Percentiles rank a stretch among this genome's conserved stretches.
Evolutionary conservation across 2,888 invertebrate genomes (phyloP).

Genomic region (Eristalis intricaria): DNA sequence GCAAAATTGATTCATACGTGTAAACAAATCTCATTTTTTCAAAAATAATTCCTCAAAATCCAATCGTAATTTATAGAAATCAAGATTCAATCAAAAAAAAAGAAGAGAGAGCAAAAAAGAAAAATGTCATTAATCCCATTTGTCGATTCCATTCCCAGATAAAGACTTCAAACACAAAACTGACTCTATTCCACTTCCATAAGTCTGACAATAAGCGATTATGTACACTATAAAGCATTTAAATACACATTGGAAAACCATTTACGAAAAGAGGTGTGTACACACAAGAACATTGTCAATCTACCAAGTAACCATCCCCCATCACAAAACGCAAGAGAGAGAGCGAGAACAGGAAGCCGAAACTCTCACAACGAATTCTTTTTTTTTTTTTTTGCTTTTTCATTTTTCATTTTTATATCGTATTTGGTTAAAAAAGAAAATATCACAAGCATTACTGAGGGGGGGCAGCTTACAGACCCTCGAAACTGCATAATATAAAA

Average conservation of each 20-base stretch:
- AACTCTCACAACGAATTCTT: background rate
- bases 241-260: slow-evolving; percentile 3
- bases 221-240: slow-evolving; percentile 7
- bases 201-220: background rate
- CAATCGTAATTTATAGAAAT: background rate
- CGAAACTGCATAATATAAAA: slow-evolving; percentile 6
- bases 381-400: background rate
- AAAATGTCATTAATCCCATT: background rate
- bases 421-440: background rate
- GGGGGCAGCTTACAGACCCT: background rate
- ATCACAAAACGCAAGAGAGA: background rate
- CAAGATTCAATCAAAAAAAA: background rate
- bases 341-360: background rate
- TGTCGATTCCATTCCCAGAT: background rate
- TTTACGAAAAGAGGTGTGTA: slow-evolving; percentile 4
- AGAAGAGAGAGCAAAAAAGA: background rate
- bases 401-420: no score
- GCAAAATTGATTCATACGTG: background rate
- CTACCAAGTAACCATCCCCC: background rate
- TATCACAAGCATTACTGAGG: background rate
- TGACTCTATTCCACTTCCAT: background rate
- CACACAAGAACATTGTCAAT: slow-evolving; percentile 4
- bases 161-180: background rate
- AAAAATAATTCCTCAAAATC: background rate
- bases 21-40: background rate